A percentile compares a stretch with the other conserved stretches of the same genome.
These are phyloP conservation scores for Drosophila paulistorum DNA, from an alignment of 1,140 invertebrate genomes.

Conservation along the genomic window DNA sequence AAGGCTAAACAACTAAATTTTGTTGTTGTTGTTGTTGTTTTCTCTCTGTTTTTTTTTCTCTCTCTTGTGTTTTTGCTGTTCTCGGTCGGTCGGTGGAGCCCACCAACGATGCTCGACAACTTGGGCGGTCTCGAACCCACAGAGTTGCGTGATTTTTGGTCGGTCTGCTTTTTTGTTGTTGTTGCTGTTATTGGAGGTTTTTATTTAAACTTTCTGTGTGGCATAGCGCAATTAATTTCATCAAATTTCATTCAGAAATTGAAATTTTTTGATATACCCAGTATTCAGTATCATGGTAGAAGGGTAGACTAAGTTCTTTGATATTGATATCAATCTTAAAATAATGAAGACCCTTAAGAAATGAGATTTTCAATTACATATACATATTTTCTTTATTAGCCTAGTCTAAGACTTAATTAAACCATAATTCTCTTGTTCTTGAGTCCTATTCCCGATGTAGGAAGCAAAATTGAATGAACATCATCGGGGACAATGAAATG, in stretches of 20 bases:
- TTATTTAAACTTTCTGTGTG: slow-evolving; percentile 10
- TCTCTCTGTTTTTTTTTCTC: slow-evolving; percentile 5
- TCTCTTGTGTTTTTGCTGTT: neutral
- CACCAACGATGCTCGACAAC: slow-evolving; percentile 20
- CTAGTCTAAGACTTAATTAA: too few species aligned
- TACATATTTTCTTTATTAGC: too few species aligned
- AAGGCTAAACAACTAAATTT: slow-evolving; percentile 63
- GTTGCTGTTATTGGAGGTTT: slow-evolving; percentile 1
- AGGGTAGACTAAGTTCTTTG: slow-evolving; percentile 12
- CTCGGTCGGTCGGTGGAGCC: neutral
- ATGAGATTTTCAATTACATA: too few species aligned
- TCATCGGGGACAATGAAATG: too few species aligned
- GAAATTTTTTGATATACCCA: neutral
- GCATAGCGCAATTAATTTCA: slow-evolving; percentile 54
- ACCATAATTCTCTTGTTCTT: too few species aligned
- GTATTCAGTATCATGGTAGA: slow-evolving; percentile 7
- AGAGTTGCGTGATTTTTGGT: slow-evolving; percentile 19
- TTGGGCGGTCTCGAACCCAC: slow-evolving; percentile 3
- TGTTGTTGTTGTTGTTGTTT: slow-evolving; percentile 28
- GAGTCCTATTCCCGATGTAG: too few species aligned
- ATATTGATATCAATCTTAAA: too few species aligned
- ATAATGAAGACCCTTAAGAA: too few species aligned
- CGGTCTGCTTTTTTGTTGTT: slow-evolving; percentile 16
- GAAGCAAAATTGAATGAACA: too few species aligned
- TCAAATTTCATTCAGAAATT: slow-evolving; percentile 54